Evolutionary conservation across 2,113 vertebrate species (phyloP), one percentile per base, ranked within the genome.

Genomic region (Nibea albiflora): DNA sequence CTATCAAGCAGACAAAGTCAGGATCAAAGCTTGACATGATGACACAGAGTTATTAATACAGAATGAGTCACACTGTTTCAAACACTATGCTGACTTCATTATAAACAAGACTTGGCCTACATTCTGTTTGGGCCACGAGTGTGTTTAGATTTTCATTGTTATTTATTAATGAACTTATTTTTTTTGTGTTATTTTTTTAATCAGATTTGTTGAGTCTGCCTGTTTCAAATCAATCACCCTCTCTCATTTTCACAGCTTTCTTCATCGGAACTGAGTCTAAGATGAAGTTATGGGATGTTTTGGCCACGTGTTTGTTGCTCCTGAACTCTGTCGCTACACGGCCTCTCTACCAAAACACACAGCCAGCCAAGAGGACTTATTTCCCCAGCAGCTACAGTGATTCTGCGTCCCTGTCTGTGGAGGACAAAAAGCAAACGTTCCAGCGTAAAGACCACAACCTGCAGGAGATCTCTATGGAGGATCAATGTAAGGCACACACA

Each of bases 211-310:
- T 73, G 28, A 8, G 2, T 39, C 28, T 39, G 3, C 17, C 19
- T 3, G 35, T 70, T 52, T 60, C 6, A 73, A 65, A 63, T 68
- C 7, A 81, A 78, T 35, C 11, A 11, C 17, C 44, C 14, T 11
- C 11, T 70, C 39, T 63, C 66, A 2, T 73, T 26, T 60, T 67
- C 89, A 46, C 91, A 98, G 97, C 95, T 96, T 96, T 97, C 95
- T 90, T 95, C 92, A 95, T 96, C 95, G 97, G 97, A 97, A 98
- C 96, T 95, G 95, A 95, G 95, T 98, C 96, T 98, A 99, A 98
- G 94, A 99, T 99, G 98, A 99, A 98, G 97, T 97, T 99, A 99
- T 99, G 98, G 97, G 97, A 98, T 96, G 95, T 98, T 94, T 93
- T 98, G 96, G 97, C 97, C 97, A 96, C 96, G 96, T 98, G 96